Evolutionary conservation across 2,113 vertebrate species (phyloP), one percentile per base, ranked within the genome.

Genomic region (Tor tambroides): DNA sequence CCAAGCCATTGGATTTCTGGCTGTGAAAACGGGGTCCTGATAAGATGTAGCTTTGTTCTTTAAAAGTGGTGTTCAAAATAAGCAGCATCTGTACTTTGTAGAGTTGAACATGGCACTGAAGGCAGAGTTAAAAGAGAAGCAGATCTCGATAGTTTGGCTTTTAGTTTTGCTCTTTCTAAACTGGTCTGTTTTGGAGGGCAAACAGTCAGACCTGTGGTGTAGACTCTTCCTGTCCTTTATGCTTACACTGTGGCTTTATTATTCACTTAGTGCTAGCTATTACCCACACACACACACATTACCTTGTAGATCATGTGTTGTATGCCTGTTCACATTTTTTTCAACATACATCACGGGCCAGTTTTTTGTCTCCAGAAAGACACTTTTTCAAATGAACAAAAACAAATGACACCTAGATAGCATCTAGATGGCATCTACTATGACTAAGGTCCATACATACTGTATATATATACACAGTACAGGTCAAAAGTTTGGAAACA

Each of bases 191-290:
- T 76, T 38, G 30, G 41, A n/a, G n/a, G 19, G 74, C 35, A 61
- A 23, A 32, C 23, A 41, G 67, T 71, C 65, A 87, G 80, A 21
- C 71, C 32, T 65, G 61, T 5, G 56, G 82, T 75, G 15, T 80
- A 59, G 21, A 15, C 63, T 83, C 71, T 87, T 75, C 59, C 72
- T 87, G 28, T 87, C 59, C 35, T 26, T 49, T n/a, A 43, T 10
- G 54, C 76, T 35, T 26, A 59, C 59, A 81, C 78, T 75, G 15
- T 84, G 75, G 49, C 80, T 89, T 81, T 79, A 54, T 76, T 54
- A 77, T 74, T 80, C 2, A 21, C 69, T 41, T 32, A 30, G 2
- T n/a, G 46, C 51, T 80, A 28, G 23, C 38, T 17, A 5, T 2
- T 14, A 49, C 15, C 23, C 41, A 61, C 56, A 43, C 87, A 71